Evolutionary conservation across 92 coral and sea anemone species (phyloP).

Genomic region (Micromussa lordhowensis): DNA sequence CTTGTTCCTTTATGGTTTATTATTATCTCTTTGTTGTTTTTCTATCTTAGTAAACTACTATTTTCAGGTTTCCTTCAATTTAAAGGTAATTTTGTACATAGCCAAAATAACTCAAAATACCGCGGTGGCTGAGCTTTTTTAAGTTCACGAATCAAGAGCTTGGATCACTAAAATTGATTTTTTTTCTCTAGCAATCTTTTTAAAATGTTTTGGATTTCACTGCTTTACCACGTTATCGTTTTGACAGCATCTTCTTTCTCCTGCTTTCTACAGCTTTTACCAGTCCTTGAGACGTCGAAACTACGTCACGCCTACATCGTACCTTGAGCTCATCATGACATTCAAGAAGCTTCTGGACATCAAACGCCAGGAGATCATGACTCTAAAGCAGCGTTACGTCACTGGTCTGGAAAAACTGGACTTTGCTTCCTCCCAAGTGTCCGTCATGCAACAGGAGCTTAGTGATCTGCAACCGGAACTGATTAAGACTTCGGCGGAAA

Average conservation of each 20-base stretch:
- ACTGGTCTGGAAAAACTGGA: constrained; percentile 96
- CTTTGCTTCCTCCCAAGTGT: constrained; percentile 98
- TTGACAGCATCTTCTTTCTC: background rate
- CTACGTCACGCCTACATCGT: constrained; percentile 99
- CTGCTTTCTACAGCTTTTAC: constrained; percentile 69
- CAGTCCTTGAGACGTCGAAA: constrained; percentile 90
- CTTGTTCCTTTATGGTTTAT: no score
- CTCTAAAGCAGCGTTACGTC: constrained; percentile 90
- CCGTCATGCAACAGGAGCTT: constrained; percentile 99
- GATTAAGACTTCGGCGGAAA: constrained; percentile 98
- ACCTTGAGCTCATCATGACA: constrained; percentile 97
- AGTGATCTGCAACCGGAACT: constrained; percentile 96
- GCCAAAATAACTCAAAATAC: no score
- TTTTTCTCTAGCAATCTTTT: background rate
- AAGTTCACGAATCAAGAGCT: no score
- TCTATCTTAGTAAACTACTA: no score
- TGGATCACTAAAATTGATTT: background rate
- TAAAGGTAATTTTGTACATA: no score
- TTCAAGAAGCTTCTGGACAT: constrained; percentile 91
- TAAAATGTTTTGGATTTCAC: background rate
- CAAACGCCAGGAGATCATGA: constrained; percentile 94
- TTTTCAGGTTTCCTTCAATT: no score
- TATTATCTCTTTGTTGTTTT: no score
- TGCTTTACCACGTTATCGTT: background rate
- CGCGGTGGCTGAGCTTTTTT: no score